Conservation (phyloP, 2,113 vertebrate genomes). For the Helogale parvula region DNA sequence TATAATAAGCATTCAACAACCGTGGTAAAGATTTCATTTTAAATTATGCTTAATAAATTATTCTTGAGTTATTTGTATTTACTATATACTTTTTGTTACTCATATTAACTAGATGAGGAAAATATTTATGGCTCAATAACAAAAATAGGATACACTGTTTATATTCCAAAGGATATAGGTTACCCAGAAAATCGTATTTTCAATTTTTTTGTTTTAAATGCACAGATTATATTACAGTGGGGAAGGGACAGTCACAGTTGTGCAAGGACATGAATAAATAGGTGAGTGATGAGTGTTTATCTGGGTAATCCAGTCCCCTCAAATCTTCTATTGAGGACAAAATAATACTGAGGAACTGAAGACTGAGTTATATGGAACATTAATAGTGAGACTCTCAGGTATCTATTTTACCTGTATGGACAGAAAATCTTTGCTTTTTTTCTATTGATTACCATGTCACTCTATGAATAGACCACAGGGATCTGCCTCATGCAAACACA, state of each 20-base stretch:
- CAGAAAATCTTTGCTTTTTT: background rate
- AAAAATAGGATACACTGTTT: background rate
- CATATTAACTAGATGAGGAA: slow-evolving; percentile 1
- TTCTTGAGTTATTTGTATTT: slow-evolving; percentile 15
- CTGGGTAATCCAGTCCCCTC: background rate
- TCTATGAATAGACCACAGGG: background rate
- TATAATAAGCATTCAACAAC: background rate
- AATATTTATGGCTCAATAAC: background rate
- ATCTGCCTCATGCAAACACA: background rate
- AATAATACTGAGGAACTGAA: background rate
- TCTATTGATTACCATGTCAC: background rate
- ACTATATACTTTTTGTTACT: background rate
- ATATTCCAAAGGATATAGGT: background rate
- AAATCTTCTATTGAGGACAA: background rate
- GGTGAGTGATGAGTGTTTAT: background rate
- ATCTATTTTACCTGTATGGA: slow-evolving; percentile 21
- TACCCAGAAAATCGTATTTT: background rate
- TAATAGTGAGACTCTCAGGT: background rate
- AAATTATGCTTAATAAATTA: slow-evolving; percentile 24
- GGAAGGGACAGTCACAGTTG: background rate
- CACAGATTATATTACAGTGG: background rate
- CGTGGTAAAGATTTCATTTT: slow-evolving; percentile 28
- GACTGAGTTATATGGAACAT: background rate
- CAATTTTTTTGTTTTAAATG: slow-evolving; percentile 30
- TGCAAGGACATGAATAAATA: background rate